Evolutionary conservation across 1,140 invertebrate genomes (phyloP).

Genomic region (Macrocentrus cingulum): DNA sequence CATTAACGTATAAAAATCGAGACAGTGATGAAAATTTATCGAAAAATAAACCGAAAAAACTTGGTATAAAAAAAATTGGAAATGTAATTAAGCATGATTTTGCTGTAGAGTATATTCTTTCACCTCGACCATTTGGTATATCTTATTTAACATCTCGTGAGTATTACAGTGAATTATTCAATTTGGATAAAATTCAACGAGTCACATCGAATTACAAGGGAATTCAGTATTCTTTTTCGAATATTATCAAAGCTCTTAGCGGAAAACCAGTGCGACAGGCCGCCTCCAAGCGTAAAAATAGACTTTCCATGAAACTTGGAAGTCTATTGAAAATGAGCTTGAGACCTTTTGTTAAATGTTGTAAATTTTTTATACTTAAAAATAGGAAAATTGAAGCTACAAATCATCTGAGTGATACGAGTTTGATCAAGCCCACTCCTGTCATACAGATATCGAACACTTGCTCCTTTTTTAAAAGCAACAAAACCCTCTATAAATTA

Average conservation of each 20-base stretch:
- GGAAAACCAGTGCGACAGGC: neutral
- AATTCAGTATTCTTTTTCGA: neutral
- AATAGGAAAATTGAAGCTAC: neutral
- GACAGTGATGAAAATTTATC: neutral
- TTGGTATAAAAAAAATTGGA: neutral
- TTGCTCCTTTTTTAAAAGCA: conserved; percentile 33
- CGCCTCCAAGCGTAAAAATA: neutral
- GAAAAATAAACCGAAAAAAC: neutral
- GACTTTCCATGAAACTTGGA: neutral
- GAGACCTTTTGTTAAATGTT: neutral
- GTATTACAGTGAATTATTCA: neutral
- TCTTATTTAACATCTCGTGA: neutral
- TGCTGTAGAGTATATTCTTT: conserved; percentile 18
- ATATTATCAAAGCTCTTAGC: neutral
- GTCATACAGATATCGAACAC: conserved; percentile 5
- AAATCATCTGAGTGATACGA: neutral
- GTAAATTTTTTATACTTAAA: neutral
- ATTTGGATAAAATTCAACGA: neutral
- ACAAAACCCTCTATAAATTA: conserved; percentile 38
- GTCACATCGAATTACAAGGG: neutral
- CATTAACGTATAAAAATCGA: conserved; percentile 4
- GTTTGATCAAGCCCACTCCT: neutral
- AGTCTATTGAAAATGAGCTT: neutral
- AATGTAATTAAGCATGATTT: conserved; percentile 14
- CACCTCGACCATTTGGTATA: neutral